Conservation (phyloP, 2,888 invertebrate species). For the Cynaeus angustus region DNA sequence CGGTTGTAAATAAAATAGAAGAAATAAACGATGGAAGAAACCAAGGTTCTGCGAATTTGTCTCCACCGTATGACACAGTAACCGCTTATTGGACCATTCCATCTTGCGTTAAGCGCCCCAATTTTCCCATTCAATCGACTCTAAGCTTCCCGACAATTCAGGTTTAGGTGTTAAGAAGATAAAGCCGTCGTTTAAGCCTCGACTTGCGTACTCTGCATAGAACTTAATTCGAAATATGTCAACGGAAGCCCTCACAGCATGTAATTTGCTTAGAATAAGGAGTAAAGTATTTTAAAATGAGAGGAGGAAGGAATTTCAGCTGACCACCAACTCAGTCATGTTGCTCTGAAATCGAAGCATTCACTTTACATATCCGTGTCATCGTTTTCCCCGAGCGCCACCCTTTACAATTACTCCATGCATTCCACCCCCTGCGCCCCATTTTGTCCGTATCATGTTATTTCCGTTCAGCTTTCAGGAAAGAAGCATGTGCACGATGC, state of each 20-base stretch:
- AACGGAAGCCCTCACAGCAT: neutral
- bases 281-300: neutral
- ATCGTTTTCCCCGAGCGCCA: neutral
- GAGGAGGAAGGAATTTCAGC: no score
- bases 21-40: conserved; percentile 38
- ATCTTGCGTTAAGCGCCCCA: conserved; percentile 63
- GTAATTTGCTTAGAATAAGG: conserved; percentile 22
- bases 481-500: conserved; percentile 32
- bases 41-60: conserved; percentile 49
- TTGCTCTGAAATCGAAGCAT: neutral
- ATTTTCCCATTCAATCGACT: conserved; percentile 69
- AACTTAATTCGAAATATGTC: conserved; percentile 57
- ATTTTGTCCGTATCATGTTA: conserved; percentile 9
- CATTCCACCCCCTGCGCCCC: neutral
- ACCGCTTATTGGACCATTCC: conserved; percentile 67
- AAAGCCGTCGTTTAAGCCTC: conserved; percentile 62
- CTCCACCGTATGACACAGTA: conserved; percentile 61
- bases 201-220: conserved; percentile 57
- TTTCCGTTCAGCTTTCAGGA: conserved; percentile 28
- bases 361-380: neutral
- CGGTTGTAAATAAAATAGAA: conserved; percentile 31
- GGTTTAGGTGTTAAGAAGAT: conserved; percentile 65
- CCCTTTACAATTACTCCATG: neutral
- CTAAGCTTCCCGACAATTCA: conserved; percentile 64
- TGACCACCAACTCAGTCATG: no score